These are phyloP conservation scores for Chrysolina haemoptera DNA, from an alignment of 2,888 invertebrate genomes.

Conservation along the genomic window DNA sequence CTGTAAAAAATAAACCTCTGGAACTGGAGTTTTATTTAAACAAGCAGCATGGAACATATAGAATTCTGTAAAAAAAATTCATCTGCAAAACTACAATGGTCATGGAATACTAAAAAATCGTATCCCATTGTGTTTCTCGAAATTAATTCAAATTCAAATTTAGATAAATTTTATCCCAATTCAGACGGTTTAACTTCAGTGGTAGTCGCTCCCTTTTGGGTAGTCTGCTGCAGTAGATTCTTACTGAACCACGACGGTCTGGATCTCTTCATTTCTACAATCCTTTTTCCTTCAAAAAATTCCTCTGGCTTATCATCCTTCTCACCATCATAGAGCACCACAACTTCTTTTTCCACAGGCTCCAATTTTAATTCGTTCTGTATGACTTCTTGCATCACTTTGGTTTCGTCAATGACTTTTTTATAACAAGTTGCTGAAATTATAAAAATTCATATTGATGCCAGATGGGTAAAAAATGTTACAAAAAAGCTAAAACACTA, in stretches of 20 bases:
- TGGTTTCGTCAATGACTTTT: constrained; percentile 86
- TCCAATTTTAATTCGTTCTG: constrained; percentile 78
- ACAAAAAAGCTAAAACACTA: too few relatives aligned
- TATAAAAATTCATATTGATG: neutral
- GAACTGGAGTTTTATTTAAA: neutral
- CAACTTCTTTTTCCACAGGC: constrained; percentile 88
- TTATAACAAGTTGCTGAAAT: constrained; percentile 87
- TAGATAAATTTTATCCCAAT: constrained; percentile 72
- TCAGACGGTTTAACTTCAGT: constrained; percentile 83
- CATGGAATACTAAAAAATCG: neutral
- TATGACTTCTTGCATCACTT: constrained; percentile 84
- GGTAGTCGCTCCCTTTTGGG: constrained; percentile 79
- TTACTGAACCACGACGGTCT: constrained; percentile 92
- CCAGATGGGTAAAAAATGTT: too few relatives aligned
- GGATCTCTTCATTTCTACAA: constrained; percentile 89
- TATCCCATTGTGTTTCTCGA: neutral
- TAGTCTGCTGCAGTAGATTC: constrained; percentile 85
- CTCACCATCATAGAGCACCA: constrained; percentile 90
- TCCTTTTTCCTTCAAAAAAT: constrained; percentile 80
- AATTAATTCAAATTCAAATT: neutral
- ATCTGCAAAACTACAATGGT: neutral
- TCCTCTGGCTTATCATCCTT: constrained; percentile 76
- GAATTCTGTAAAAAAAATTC: neutral
- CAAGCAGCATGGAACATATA: neutral
- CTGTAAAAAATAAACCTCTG: constrained; percentile 12